Evolutionary conservation across 2,888 invertebrate species (phyloP).

Genomic region (Nomada fucata): DNA sequence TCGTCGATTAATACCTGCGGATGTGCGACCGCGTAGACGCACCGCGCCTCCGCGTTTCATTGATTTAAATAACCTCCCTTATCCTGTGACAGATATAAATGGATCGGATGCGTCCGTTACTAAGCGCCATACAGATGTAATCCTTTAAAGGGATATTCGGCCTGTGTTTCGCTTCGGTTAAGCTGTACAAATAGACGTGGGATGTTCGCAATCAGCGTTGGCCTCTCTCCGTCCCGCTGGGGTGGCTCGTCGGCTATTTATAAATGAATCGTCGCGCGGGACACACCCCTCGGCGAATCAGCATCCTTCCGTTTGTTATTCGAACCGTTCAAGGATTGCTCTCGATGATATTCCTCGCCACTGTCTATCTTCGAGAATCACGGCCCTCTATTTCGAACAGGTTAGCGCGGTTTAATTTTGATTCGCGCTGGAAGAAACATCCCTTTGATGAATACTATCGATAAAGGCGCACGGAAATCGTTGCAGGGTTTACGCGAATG

Average conservation of each 20-base stretch:
- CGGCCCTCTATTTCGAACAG: background rate
- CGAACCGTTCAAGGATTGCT: slow-evolving; percentile 47
- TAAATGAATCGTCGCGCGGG: slow-evolving; percentile 75
- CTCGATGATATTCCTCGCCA: slow-evolving; percentile 46
- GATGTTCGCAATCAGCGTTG: slow-evolving; percentile 81
- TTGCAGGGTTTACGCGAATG: no score
- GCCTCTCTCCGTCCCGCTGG: slow-evolving; percentile 58
- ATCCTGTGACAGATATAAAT: slow-evolving; percentile 83
- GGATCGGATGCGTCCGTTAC: slow-evolving; percentile 79
- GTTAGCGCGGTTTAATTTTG: background rate
- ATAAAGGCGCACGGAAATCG: no score
- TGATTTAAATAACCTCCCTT: slow-evolving; percentile 79
- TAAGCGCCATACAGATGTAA: slow-evolving; percentile 78
- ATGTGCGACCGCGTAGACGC: slow-evolving; percentile 74
- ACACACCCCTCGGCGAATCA: slow-evolving; percentile 74
- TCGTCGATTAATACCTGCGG: slow-evolving; percentile 78
- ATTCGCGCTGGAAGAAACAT: slow-evolving; percentile 13
- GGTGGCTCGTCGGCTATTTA: slow-evolving; percentile 76
- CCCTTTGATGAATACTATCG: background rate
- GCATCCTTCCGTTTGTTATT: slow-evolving; percentile 70
- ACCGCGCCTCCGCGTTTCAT: slow-evolving; percentile 78
- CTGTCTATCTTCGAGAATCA: background rate
- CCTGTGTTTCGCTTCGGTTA: slow-evolving; percentile 82
- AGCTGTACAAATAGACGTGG: slow-evolving; percentile 83
- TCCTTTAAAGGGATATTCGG: slow-evolving; percentile 83